Base-by-base conservation (phyloP, 1,140 invertebrate species). In the Oreohelix idahoensis region DNA sequence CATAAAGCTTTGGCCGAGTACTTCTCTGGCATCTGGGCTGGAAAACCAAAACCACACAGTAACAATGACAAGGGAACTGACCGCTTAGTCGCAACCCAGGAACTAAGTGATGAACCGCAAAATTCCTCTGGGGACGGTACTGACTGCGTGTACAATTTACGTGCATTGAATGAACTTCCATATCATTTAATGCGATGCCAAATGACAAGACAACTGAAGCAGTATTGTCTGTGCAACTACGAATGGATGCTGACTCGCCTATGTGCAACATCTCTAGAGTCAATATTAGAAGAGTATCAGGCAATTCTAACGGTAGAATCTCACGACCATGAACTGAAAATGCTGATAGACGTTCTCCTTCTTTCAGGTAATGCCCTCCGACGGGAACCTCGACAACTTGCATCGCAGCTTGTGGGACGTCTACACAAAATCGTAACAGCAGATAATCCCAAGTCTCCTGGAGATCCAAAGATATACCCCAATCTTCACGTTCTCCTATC, bases 191-290 rank as follows among this genome's bases (percentile, higher is more conserved):
- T 99, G 0, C 94, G 97, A 42, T 96, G 97, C 0, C 95, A 96
- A 77, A 95, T 98, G 69, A 97, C 97, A 89, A 95, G 96, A 75
- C 97, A 98, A 93, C 93, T 99, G 0, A 99, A 98, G 91, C 95
- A 96, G 79, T 95, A 98, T 89, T 97, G 98, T 15, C 94, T 99
- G 2, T 99, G 99, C 92, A 99, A 99, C 93, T 99, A 99, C 90
- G 96, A 98, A 88, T 99, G 98, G 97, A 93, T 99, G 0, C 97
- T 99, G 89, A 97, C 98, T 0, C 99, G 99, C 92, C 93, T 99
- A 2, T 97, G 96, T 83, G 97, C 96, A 81, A 98, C 97, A 88
- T 97, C 98, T 4, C 93, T 99, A 0, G 97, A 93, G 95, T 84
- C 97, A 0, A 95, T 99, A 4, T 93, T 99, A 10, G 96, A 97